Evolutionary conservation across 2,113 vertebrate species (phyloP).

Genomic region (Scopus umbretta): DNA sequence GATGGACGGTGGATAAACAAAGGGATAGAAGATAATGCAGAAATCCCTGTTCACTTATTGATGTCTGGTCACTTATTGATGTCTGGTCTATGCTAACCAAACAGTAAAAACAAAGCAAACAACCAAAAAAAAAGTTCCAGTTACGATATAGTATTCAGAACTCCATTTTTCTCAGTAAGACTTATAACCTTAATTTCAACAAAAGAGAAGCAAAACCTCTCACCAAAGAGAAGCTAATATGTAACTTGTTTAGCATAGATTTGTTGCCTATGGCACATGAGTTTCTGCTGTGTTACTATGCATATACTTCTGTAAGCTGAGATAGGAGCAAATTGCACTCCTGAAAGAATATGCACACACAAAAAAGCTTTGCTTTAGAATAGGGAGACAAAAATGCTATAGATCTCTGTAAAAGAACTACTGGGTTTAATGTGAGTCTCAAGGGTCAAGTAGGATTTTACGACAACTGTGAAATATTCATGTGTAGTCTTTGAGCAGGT

Average conservation of each 20-base stretch:
- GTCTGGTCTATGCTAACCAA: not conserved
- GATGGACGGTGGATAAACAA: not conserved
- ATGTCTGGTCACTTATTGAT: not conserved
- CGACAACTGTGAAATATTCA: not conserved
- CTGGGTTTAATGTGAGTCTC: not conserved
- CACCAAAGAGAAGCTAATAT: not conserved
- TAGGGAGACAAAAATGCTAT: not conserved
- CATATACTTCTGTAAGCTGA: not conserved
- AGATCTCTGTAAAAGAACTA: not conserved
- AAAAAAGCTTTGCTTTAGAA: not conserved
- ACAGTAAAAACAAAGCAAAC: not conserved
- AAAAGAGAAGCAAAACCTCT: not conserved
- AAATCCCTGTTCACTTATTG: not conserved
- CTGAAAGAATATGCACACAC: not conserved
- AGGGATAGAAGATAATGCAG: not conserved
- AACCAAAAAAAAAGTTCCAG: not conserved
- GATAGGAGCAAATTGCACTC: not conserved
- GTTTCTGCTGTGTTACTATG: not conserved
- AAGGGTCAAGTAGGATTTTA: not conserved
- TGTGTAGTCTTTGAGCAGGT: not conserved
- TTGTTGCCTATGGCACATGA: not conserved
- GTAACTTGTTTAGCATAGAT: not conserved
- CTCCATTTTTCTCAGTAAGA: not conserved
- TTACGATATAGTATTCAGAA: not conserved
- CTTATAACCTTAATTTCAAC: not conserved